Conservation (phyloP, 2,797 vertebrate species). For the Sarcoramphus papa region DNA sequence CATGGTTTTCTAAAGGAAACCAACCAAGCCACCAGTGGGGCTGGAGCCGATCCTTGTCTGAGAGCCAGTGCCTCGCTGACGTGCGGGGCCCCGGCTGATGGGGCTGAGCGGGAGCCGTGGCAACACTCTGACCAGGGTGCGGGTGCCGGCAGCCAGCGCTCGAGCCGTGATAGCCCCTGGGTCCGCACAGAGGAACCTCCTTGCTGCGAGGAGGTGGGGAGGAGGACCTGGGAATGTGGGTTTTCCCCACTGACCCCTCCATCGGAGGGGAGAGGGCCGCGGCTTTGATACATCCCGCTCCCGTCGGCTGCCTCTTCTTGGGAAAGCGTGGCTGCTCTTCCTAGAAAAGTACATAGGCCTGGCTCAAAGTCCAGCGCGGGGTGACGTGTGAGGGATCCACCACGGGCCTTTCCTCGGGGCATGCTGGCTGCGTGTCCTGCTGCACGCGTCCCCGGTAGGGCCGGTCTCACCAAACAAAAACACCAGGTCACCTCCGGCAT, state of each 20-base stretch:
- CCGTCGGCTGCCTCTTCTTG: rapidly evolving
- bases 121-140: rapidly evolving
- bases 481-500: rapidly evolving
- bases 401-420: rapidly evolving
- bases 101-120: background rate
- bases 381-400: background rate
- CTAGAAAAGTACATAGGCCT: background rate
- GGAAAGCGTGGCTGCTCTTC: background rate
- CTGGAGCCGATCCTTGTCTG: rapidly evolving
- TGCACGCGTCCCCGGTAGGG: rapidly evolving
- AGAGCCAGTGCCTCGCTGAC: background rate
- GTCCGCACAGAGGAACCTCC: background rate
- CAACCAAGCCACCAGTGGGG: background rate
- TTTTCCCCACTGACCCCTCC: background rate
- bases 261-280: rapidly evolving
- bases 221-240: background rate
- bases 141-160: background rate
- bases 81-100: rapidly evolving
- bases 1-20: background rate
- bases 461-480: background rate
- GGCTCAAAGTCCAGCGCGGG: background rate
- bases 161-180: rapidly evolving
- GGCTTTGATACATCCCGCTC: background rate
- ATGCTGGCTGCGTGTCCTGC: rapidly evolving
- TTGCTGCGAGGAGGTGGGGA: background rate